Conservation (phyloP, 2,888 invertebrate genomes). For the Drosophila monieri region DNA sequence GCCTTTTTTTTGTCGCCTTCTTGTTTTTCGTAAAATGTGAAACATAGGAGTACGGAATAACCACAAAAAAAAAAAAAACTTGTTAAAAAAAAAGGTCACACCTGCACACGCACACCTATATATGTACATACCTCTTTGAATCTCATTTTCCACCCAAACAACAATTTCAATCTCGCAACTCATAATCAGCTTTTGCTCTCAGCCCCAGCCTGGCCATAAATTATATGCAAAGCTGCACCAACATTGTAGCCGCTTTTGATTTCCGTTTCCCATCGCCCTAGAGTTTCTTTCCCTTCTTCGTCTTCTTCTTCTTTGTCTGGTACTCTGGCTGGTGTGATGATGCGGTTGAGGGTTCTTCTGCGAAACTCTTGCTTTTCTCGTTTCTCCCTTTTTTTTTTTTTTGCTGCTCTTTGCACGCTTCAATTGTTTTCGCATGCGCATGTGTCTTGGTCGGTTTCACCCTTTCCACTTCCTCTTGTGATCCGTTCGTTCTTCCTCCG, state of each 20-base stretch:
- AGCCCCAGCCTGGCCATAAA: constrained; percentile 60
- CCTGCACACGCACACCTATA: constrained; percentile 57
- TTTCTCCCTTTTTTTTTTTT: constrained; percentile 24
- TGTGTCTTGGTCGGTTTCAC: constrained; percentile 57
- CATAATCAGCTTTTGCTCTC: constrained; percentile 71
- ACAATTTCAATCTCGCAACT: constrained; percentile 65
- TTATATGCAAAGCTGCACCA: constrained; percentile 75
- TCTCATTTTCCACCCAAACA: constrained; percentile 65
- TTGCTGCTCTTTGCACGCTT: constrained; percentile 67
- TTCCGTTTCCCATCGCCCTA: constrained; percentile 79
- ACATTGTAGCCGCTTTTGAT: constrained; percentile 78
- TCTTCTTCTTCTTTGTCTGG: no score
- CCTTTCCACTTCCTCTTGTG: constrained; percentile 28
- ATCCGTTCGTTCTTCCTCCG: neutral
- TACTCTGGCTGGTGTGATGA: constrained; percentile 30
- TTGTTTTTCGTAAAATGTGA: no score
- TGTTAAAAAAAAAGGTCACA: constrained; percentile 26
- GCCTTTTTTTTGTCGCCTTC: constrained; percentile 60
- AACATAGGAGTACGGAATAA: constrained; percentile 42
- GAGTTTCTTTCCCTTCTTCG: constrained; percentile 58
- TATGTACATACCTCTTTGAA: neutral
- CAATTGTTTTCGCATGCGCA: constrained; percentile 77
- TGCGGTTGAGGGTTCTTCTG: constrained; percentile 56
- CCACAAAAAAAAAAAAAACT: constrained; percentile 49
- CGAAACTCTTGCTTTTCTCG: constrained; percentile 71